These are phyloP conservation scores for Archivesica marissinica DNA, from an alignment of 1,140 invertebrate genomes.

Conservation along the genomic window DNA sequence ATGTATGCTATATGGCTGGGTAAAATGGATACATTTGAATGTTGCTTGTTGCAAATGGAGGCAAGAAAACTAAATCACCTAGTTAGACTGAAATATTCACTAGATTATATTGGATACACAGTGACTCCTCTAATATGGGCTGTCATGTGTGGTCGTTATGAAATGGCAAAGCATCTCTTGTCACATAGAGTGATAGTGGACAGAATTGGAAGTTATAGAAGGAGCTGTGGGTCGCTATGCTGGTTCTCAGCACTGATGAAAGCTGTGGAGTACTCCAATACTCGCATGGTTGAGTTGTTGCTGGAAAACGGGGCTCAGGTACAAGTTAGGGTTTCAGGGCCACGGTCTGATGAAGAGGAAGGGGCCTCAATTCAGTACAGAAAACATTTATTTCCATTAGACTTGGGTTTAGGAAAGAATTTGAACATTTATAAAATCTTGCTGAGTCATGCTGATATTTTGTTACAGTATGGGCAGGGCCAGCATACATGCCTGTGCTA, in stretches of 20 bases:
- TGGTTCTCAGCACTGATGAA: neutral
- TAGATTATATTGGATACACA: neutral
- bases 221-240: too few species aligned
- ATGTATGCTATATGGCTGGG: neutral
- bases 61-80: neutral
- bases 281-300: neutral
- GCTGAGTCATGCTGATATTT: neutral
- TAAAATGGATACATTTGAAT: neutral
- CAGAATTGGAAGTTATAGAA: neutral
- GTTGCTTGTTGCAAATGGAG: neutral
- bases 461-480: neutral
- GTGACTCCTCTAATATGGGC: neutral
- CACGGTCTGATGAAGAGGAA: neutral
- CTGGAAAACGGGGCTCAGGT: neutral
- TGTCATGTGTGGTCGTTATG: neutral
- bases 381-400: neutral
- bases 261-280: neutral
- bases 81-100: neutral
- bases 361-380: neutral
- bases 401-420: neutral
- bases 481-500: conserved; percentile 27
- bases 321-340: neutral
- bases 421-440: neutral
- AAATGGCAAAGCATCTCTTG: neutral
- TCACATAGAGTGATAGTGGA: neutral